phyloP scores from a whole-genome alignment of 30 jellyfish, hydroid and myxozoan species.

The Aurelia aurita region DNA sequence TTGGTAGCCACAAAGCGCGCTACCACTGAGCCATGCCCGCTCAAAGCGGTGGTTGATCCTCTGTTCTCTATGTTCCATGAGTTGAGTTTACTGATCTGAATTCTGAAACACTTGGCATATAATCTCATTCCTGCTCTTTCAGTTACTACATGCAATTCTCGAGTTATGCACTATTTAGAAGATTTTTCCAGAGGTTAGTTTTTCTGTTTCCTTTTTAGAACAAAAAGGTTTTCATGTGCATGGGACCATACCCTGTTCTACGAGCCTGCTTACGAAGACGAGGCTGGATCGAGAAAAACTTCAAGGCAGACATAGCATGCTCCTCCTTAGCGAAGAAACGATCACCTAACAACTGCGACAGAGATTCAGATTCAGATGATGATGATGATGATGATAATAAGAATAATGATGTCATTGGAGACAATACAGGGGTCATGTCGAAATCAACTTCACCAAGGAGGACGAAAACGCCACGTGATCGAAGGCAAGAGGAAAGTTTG shows the following conservation, averaged over 20 bases:
- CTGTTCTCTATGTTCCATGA: no score
- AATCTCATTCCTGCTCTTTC: no score
- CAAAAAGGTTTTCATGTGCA: constrained; percentile 91
- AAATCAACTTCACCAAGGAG: constrained; percentile 7
- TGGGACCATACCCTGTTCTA: constrained; percentile 93
- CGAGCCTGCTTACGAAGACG: constrained; percentile 88
- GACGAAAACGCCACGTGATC: background rate
- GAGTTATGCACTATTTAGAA: no score
- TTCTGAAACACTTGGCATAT: no score
- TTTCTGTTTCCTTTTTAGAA: constrained; percentile 31
- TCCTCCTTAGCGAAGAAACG: constrained; percentile 42
- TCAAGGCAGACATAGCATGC: constrained; percentile 75
- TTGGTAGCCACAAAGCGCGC: no score
- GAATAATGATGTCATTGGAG: background rate
- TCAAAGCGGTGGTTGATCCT: no score
- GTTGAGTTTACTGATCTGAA: no score
- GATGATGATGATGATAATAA: constrained; percentile 28
- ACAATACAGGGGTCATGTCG: background rate
- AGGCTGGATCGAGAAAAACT: constrained; percentile 95
- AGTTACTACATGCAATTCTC: no score
- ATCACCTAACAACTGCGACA: constrained; percentile 44
- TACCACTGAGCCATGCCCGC: no score
- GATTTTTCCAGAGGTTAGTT: no score
- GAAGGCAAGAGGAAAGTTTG: background rate
- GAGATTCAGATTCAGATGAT: constrained; percentile 69